Conservation (phyloP, 2,797 vertebrate genomes). For the Falco biarmicus region DNA sequence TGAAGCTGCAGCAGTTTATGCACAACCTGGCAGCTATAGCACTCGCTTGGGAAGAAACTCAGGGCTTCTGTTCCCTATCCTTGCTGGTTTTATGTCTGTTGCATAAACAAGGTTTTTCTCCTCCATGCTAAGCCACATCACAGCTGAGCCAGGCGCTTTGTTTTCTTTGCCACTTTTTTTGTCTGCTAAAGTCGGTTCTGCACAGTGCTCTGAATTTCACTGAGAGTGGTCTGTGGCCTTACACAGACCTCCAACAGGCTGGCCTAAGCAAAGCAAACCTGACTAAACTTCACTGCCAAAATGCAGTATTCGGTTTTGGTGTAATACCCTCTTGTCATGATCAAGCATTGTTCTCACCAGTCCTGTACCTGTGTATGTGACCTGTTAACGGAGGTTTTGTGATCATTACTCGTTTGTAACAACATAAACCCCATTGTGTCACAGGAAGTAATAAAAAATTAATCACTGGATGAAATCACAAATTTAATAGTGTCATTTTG, state of each 20-base stretch:
- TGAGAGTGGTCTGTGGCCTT: neutral
- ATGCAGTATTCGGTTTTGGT: neutral
- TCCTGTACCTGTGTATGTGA: neutral
- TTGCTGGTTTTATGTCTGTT: neutral
- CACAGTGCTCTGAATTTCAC: neutral
- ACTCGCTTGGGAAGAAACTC: neutral
- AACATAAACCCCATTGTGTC: neutral
- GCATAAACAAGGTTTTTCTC: neutral
- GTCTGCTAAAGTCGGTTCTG: neutral
- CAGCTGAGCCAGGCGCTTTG: neutral
- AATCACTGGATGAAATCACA: neutral
- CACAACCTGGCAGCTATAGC: neutral
- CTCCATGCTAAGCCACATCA: neutral
- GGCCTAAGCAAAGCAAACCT: neutral
- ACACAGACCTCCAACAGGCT: neutral
- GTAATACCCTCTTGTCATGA: accelerated
- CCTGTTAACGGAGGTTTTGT: neutral
- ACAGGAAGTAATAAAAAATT: neutral
- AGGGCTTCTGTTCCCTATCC: neutral
- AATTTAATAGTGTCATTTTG: neutral
- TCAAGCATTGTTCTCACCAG: neutral
- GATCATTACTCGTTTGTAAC: accelerated
- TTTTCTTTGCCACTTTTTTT: neutral
- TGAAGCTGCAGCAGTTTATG: neutral
- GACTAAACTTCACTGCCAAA: neutral